Conservation (phyloP, 1,140 invertebrate species). For the Rhizoglyphus robini region DNA sequence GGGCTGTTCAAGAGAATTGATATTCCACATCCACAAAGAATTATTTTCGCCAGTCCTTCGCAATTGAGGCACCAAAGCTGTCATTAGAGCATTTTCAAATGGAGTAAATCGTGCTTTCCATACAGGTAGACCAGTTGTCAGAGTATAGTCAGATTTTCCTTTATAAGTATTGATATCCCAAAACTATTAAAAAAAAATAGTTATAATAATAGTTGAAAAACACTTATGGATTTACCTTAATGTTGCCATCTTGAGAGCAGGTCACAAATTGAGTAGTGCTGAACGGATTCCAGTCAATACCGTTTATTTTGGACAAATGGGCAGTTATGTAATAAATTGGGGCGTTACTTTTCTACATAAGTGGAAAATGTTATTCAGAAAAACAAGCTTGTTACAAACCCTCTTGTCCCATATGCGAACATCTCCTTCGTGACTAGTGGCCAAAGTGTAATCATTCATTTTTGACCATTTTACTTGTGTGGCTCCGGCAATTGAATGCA, state of each 20-base stretch:
- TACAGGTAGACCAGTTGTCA: conserved; percentile 71
- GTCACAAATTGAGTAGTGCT: conserved; percentile 67
- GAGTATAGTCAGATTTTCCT: conserved; percentile 57
- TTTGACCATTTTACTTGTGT: conserved; percentile 88
- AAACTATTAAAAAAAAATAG: conserved; percentile 40
- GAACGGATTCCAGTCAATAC: conserved; percentile 79
- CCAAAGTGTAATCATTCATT: conserved; percentile 62
- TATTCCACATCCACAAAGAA: conserved; percentile 59
- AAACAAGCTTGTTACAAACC: conserved; percentile 27
- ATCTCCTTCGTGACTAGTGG: conserved; percentile 87
- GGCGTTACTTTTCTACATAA: conserved; percentile 51
- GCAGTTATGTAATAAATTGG: conserved; percentile 85
- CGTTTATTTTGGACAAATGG: conserved; percentile 80
- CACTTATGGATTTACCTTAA: conserved; percentile 43
- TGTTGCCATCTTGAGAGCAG: conserved; percentile 81
- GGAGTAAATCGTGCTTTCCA: conserved; percentile 78
- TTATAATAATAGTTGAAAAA: neutral
- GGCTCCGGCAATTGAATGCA: conserved; percentile 73
- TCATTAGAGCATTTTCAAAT: conserved; percentile 79
- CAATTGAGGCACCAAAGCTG: conserved; percentile 68
- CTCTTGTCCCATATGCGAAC: conserved; percentile 87
- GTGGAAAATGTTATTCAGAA: neutral
- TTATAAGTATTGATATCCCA: conserved; percentile 72
- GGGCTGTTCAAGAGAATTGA: conserved; percentile 48
- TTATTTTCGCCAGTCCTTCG: conserved; percentile 58